phyloP scores from a whole-genome alignment of 2,888 invertebrate genomes.

The Drosophila anceps region DNA sequence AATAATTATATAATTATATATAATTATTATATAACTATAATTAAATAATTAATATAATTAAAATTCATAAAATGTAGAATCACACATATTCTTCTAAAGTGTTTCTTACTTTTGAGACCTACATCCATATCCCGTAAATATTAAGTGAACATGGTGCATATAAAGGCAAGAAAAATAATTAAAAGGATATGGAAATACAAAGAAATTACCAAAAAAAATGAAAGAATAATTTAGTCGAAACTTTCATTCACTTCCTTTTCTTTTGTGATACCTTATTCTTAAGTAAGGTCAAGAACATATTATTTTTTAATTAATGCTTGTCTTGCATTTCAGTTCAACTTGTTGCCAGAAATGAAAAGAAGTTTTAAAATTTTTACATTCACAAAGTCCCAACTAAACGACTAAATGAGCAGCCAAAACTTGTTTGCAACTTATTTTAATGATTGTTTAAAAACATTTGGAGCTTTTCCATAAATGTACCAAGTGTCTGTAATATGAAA shows the following conservation, averaged over 20 bases:
- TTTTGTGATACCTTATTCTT: background rate
- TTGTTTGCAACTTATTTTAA: background rate
- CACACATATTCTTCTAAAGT: too few species aligned
- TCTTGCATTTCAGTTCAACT: background rate
- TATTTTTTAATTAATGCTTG: too few species aligned
- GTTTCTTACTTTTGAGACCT: too few species aligned
- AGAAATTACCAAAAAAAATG: background rate
- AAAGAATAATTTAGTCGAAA: background rate
- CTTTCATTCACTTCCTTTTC: too few species aligned
- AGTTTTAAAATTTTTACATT: background rate
- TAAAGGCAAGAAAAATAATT: background rate
- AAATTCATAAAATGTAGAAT: too few species aligned
- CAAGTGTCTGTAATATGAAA: slow-evolving; percentile 9
- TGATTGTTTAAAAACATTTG: background rate
- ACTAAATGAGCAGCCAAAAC: background rate
- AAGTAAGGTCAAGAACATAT: too few species aligned
- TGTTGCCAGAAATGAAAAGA: background rate
- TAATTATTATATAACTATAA: background rate
- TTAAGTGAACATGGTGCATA: background rate
- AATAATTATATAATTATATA: background rate
- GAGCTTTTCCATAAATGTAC: background rate
- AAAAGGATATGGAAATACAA: background rate
- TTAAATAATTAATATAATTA: background rate
- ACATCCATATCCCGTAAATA: too few species aligned
- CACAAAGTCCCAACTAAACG: background rate